Evolutionary conservation across 2,888 invertebrate species (phyloP), one percentile per base, ranked within the genome.

Genomic region (Himalopsyche tibetana): DNA sequence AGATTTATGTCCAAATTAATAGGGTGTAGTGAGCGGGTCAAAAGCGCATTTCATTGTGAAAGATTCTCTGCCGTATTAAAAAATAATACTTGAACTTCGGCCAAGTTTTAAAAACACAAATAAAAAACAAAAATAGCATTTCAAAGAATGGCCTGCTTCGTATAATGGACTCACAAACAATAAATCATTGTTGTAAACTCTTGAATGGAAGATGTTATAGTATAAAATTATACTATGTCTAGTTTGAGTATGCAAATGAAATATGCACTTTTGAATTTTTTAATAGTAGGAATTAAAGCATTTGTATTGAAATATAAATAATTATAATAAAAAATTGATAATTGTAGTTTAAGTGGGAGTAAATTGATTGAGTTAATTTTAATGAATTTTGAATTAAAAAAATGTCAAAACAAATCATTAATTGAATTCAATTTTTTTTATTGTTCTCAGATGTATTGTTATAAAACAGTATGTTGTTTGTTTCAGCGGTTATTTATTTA

Each of bases 41-140:
- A 74, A 74, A 74, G 38, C 74, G 74, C 74, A 74, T 74, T 74
- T 74, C 74, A 74, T 74, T 74, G 74, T 74, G 74, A 74, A 74
- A 74, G 74, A 74, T 74, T 36, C 36, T 15, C 74, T 74, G 38
- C 12, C 38, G 74, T 74, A 74, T 74, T 36, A 74, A 74, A 74
- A 74, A 38, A 74, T 74, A 74, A 74, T 74, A 74, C 38, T 74
- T 74, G 74, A 74, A 12, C 74, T 74, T 36, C 36, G 28, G 74
- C 74, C 74, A 74, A 74, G 38, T 74, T 36, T 74, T 74, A 15
- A 74, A 74, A 74, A 38, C 36, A 74, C 74, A 38, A 74, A 74
- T 36, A 69, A 74, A 74, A 51, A 9, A 28, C 74, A 36, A 38
- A 74, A 74, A 74, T 74, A 74, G 38, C 74, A 38, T 74, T 15